Evolutionary conservation across 1,140 invertebrate species (phyloP).

Genomic region (Cotesia typhae): DNA sequence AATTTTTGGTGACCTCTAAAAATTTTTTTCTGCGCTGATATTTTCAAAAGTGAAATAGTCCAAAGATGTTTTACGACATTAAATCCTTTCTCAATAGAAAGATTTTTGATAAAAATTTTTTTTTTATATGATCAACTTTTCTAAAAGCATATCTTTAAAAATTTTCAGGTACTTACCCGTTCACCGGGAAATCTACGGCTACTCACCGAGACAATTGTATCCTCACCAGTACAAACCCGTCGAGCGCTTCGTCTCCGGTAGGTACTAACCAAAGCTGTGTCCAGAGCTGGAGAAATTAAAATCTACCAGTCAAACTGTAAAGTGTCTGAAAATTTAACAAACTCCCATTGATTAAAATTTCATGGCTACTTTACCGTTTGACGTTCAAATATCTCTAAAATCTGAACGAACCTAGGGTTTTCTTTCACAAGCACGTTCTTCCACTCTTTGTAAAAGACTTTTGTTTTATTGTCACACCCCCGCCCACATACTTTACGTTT

Average conservation of each 20-base stretch:
- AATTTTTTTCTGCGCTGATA: too few relatives aligned
- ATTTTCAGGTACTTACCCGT: constrained; percentile 77
- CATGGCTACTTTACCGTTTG: background rate
- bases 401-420: background rate
- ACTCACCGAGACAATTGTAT: constrained; percentile 85
- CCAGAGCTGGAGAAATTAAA: constrained; percentile 27
- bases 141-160: too few relatives aligned
- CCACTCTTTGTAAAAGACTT: constrained; percentile 16
- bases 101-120: too few relatives aligned
- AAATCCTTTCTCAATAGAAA: too few relatives aligned
- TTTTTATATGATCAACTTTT: too few relatives aligned
- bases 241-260: constrained; percentile 84
- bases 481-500: too few relatives aligned
- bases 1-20: too few relatives aligned
- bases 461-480: background rate
- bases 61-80: too few relatives aligned
- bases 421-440: constrained; percentile 22
- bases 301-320: constrained; percentile 48
- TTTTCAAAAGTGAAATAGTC: too few relatives aligned
- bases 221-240: constrained; percentile 82
- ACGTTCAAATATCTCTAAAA: background rate
- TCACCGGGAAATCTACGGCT: constrained; percentile 87
- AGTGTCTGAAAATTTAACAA: constrained; percentile 32
- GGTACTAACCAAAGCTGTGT: constrained; percentile 67
- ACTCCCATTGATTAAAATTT: constrained; percentile 5